Evolutionary conservation across 2,888 invertebrate genomes (phyloP), one percentile per base, ranked within the genome.

Genomic region (Rhingia rostrata): DNA sequence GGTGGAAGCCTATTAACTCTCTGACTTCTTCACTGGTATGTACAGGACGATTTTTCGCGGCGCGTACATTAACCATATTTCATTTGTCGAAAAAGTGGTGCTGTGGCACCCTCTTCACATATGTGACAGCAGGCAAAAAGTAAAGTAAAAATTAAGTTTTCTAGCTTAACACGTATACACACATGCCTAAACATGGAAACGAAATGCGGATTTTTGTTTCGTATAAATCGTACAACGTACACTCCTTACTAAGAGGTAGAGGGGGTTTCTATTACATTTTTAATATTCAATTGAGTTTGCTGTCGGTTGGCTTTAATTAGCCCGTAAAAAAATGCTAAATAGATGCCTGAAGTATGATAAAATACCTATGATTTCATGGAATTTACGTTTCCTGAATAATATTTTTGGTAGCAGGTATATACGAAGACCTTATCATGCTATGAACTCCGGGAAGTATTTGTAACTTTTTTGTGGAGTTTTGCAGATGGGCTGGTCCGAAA

Each of bases 201-300:
- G 66, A 56, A 39, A 14, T 53, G 51, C 67, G 22, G 22, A 22
- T 22, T 22, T 22, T 22, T 22, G 22, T 66, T 75, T 60, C 37
- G 12, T 37, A 53, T 77, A 77, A 69, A 69, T 77, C 53, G 41
- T 54, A 35, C 22, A 22, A 22, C 22, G 22, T 22, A 58, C 63
- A 32, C 66, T 47, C 39, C 61, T 61, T 32, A 22, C 6, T 60
- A 22, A 6, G 32, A 45, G 43, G 37, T 12, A 22, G 58, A 47
- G 43, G 41, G 32, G 47, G 53, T 60, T 61, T 67, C 61, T 69
- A 69, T 77, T 69, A 61, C 67, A 61, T 77, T 69, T 77, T 77
- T 77, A 67, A 77, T 69, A 77, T 77, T 77, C 77, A 77, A 77
- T 69, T 77, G 77, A 39, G 33, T 53, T 61, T 37, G 61, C 49